Base-by-base conservation (phyloP, 1,140 invertebrate species). In the Musca vetustissima region DNA sequence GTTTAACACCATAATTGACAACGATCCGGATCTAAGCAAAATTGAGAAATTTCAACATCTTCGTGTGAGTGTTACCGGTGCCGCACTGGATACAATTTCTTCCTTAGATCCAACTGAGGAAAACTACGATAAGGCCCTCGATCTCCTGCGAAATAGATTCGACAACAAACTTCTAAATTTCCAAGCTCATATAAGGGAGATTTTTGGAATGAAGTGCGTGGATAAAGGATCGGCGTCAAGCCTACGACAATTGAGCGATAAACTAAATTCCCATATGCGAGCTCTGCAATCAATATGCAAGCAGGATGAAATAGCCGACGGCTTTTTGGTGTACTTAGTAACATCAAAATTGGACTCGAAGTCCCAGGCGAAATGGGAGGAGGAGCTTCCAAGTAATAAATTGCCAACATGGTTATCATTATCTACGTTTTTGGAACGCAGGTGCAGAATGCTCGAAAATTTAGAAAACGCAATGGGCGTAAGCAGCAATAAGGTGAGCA, bases 161-260 rank as follows among this genome's bases (percentile, higher is more conserved):
- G 50, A 53, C 24, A 53, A 53, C 19, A 53, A 53, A 19, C 24
- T 22, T 50, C 15, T 49, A 14, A 49, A n/a, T 47, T 66, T 25
- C 52, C 47, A 49, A 25, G 47, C 48, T 25, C 22, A 25, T 25
- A 49, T 66, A 17, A 50, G 22, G 61, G 28, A 64, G 15, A 47
- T 48, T 36, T 66, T 66, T 25, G 14, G 64, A 1, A 13, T 66
- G 22, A 15, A 50, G 13, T 19, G 47, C 52, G 64, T 49, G 14
- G 48, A 66, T 6, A 22, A 17, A 22, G 22, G 28, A 4, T 21
- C 43, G 4, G 64, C 15, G 4, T 43, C 48, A 24, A 50, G 24
- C 52, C 22, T 66, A n/a, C 36, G 64, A 7, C 47, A 17, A 15
- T 25, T 66, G n/a, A 66, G 32, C 19, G 64, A 50, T 66, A 66